These are phyloP conservation scores for Diogma glabrata DNA, from an alignment of 2,888 invertebrate species.

Conservation along the genomic window DNA sequence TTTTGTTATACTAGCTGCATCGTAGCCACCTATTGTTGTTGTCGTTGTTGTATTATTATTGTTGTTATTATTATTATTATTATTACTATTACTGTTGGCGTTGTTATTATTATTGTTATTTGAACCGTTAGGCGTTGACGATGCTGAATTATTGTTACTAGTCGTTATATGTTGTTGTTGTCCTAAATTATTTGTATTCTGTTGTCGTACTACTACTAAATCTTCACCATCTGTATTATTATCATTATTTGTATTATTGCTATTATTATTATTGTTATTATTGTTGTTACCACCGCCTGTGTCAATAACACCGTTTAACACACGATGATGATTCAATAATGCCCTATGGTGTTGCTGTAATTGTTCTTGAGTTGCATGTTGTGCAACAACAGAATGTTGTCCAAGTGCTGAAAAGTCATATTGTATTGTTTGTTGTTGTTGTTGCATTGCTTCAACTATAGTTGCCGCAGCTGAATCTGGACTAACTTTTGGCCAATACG, in stretches of 20 bases:
- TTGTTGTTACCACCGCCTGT: slow-evolving; percentile 22
- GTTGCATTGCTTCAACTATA: slow-evolving; percentile 47
- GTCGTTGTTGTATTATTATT: slow-evolving; percentile 13
- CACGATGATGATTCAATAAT: slow-evolving; percentile 40
- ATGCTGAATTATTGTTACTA: slow-evolving; percentile 15
- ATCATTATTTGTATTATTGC: slow-evolving; percentile 3
- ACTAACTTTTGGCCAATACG: slow-evolving; percentile 81
- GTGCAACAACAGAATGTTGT: slow-evolving; percentile 27
- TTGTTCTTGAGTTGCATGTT: slow-evolving; percentile 44
- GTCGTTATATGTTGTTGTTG: slow-evolving; percentile 8
- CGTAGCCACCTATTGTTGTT: slow-evolving; percentile 38
- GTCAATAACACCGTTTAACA: slow-evolving; percentile 23
- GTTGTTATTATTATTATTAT: slow-evolving; percentile 6
- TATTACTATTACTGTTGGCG: slow-evolving; percentile 8
- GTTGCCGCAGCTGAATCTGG: slow-evolving; percentile 59
- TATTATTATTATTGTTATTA: slow-evolving; percentile 18
- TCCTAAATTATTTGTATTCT: slow-evolving; percentile 6
- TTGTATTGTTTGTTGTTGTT: slow-evolving; percentile 43
- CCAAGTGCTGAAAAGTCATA: slow-evolving; percentile 29
- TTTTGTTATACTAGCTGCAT: slow-evolving; percentile 39
- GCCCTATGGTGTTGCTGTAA: slow-evolving; percentile 51
- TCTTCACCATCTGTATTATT: slow-evolving; percentile 15
- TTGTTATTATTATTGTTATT: slow-evolving; percentile 7
- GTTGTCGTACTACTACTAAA: slow-evolving; percentile 16
- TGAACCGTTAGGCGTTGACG: slow-evolving; percentile 21